Conservation (phyloP, 2,888 invertebrate species). For the Rhingia campestris region DNA sequence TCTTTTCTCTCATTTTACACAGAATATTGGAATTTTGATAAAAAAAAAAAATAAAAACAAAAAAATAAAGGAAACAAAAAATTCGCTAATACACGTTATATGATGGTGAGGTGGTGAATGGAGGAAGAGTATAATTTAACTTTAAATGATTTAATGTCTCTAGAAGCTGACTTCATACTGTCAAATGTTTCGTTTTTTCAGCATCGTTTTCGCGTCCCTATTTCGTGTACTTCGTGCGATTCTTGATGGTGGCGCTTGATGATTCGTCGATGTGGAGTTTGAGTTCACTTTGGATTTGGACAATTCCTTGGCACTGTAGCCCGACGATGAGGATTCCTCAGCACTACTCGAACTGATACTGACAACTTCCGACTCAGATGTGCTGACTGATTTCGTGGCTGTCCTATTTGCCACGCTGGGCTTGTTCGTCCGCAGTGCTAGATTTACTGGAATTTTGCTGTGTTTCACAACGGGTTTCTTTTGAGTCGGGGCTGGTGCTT, state of each 20-base stretch:
- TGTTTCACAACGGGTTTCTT: slow-evolving; percentile 52
- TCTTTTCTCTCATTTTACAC: too few relatives aligned
- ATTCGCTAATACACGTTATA: slow-evolving; percentile 25
- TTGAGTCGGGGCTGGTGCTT: slow-evolving; percentile 10
- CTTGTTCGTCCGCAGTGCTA: slow-evolving; percentile 44
- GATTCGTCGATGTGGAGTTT: neutral
- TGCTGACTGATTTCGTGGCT: neutral
- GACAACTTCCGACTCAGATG: neutral
- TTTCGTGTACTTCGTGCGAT: slow-evolving; percentile 48
- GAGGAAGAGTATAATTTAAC: slow-evolving; percentile 35
- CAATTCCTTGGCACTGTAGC: neutral
- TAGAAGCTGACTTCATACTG: neutral
- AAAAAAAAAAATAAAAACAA: slow-evolving; percentile 6
- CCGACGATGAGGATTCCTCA: neutral
- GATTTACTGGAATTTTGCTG: slow-evolving; percentile 49
- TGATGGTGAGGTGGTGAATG: neutral
- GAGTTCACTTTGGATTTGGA: neutral
- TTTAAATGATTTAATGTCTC: slow-evolving; percentile 53
- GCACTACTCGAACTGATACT: neutral
- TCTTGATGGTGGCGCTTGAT: slow-evolving; percentile 6
- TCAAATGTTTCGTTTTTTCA: slow-evolving; percentile 60
- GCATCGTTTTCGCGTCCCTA: slow-evolving; percentile 24
- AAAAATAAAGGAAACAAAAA: slow-evolving; percentile 14
- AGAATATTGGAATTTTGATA: too few relatives aligned
- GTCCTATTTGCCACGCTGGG: slow-evolving; percentile 18